A percentile compares a stretch with the other conserved stretches of the same genome.
phyloP scores from a whole-genome alignment of 2,888 invertebrate species.

The Dasypolia templi region DNA sequence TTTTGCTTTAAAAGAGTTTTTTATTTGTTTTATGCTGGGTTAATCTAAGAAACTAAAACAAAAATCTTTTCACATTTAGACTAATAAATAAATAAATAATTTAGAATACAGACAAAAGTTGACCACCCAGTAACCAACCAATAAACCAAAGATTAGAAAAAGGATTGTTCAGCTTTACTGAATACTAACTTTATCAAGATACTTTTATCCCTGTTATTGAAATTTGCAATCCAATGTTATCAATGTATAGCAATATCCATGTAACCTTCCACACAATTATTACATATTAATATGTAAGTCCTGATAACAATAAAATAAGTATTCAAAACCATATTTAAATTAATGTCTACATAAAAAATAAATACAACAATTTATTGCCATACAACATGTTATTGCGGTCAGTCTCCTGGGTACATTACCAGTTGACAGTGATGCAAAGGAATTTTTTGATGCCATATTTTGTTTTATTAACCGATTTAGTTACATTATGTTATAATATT shows the following conservation, averaged over 20 bases:
- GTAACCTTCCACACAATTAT: background rate
- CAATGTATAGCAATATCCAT: background rate
- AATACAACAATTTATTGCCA: background rate
- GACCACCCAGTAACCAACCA: background rate
- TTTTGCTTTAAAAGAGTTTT: background rate
- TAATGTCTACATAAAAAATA: background rate
- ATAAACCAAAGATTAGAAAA: background rate
- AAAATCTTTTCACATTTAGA: background rate
- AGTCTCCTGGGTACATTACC: no score
- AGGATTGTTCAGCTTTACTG: background rate
- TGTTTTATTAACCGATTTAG: no score
- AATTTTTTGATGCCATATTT: no score
- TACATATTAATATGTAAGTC: background rate
- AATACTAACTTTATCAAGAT: background rate
- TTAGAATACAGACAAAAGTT: background rate
- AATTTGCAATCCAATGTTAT: background rate
- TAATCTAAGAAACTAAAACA: background rate
- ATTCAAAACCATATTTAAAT: background rate
- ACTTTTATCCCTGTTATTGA: background rate
- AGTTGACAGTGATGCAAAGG: no score
- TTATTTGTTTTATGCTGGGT: background rate
- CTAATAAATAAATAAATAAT: background rate
- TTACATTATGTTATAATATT: no score
- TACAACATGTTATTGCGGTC: no score
- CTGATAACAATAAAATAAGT: conserved; percentile 12